These are phyloP conservation scores for Pongo pygmaeus DNA, from an alignment of 2,113 vertebrate genomes.

Conservation along the genomic window DNA sequence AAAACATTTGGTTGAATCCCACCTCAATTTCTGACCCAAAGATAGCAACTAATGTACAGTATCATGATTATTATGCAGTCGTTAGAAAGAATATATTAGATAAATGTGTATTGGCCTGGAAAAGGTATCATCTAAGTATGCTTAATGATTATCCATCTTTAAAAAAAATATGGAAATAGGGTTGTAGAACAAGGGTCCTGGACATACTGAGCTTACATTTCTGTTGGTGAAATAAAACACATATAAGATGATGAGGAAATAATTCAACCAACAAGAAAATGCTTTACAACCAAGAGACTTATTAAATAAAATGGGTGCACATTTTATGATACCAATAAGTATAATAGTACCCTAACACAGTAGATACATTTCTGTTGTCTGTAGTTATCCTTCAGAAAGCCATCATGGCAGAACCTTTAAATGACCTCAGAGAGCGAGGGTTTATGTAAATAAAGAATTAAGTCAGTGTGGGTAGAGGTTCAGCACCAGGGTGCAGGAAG, in stretches of 20 bases:
- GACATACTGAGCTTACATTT: not conserved
- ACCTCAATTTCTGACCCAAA: not conserved
- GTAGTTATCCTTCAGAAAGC: not conserved
- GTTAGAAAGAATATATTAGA: slow-evolving; percentile 17
- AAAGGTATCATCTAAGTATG: not conserved
- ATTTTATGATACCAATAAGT: not conserved
- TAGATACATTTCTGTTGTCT: not conserved
- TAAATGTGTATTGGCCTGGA: not conserved
- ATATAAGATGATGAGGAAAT: not conserved
- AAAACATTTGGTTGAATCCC: not conserved
- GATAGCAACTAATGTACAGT: not conserved
- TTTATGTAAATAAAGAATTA: not conserved
- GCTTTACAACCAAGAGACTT: slow-evolving; percentile 1
- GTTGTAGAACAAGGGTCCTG: not conserved
- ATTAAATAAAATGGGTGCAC: not conserved
- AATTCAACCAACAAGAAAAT: not conserved
- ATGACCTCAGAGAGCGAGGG: not conserved
- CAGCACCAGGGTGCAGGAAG: not conserved
- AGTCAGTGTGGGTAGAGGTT: not conserved
- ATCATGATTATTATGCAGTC: not conserved
- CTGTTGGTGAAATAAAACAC: slow-evolving; percentile 3
- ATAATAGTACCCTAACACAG: not conserved
- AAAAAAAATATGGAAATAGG: not conserved
- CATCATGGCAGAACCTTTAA: not conserved
- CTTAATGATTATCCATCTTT: not conserved